Evolutionary conservation across 1,140 invertebrate genomes (phyloP).

Genomic region (Zeugodacus cucurbitae): DNA sequence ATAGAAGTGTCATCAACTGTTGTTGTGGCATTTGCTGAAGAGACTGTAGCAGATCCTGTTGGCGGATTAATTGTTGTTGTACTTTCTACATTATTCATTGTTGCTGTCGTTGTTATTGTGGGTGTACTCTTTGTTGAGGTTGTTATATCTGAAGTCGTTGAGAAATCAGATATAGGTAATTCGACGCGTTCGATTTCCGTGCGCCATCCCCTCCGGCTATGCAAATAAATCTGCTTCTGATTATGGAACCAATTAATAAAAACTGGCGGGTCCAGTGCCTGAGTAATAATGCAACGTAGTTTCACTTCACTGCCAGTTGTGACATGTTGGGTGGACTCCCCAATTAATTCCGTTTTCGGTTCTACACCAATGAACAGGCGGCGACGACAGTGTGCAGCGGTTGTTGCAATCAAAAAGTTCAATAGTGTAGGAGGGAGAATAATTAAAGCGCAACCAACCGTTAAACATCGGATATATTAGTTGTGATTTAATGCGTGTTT

Average conservation of each 20-base stretch:
- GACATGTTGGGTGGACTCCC: constrained; percentile 71
- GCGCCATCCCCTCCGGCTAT: constrained; percentile 63
- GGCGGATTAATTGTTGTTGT: constrained; percentile 49
- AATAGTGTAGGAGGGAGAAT: no score
- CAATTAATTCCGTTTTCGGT: constrained; percentile 72
- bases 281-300: constrained; percentile 72
- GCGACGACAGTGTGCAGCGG: neutral
- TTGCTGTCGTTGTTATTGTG: constrained; percentile 40
- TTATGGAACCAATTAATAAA: constrained; percentile 75
- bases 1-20: neutral
- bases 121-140: constrained; percentile 52
- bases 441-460: neutral
- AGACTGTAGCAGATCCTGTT: constrained; percentile 39
- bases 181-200: constrained; percentile 66
- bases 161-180: constrained; percentile 51
- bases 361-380: constrained; percentile 61
- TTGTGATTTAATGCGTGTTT: neutral
- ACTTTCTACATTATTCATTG: constrained; percentile 9
- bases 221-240: constrained; percentile 66
- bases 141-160: constrained; percentile 49
- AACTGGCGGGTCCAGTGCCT: constrained; percentile 71
- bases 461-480: neutral
- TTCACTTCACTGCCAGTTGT: constrained; percentile 72
- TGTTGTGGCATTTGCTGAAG: constrained; percentile 25
- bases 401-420: no score